Evolutionary conservation across 2,797 vertebrate species (phyloP).

Genomic region (Gouania willdenowi): DNA sequence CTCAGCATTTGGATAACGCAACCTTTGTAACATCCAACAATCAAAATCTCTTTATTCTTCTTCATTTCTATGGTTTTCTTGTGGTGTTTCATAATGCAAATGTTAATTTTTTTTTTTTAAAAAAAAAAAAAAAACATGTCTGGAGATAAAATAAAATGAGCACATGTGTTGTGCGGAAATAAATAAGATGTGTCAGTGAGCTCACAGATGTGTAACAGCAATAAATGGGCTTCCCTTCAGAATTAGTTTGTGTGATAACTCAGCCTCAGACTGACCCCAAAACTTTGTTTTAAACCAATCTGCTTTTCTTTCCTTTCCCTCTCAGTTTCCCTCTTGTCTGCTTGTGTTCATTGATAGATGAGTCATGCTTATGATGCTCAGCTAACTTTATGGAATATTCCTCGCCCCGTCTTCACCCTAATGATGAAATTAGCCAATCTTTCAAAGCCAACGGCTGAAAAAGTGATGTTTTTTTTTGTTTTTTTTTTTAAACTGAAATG

Average conservation of each 20-base stretch:
- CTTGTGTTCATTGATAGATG: not conserved
- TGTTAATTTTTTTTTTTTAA: no score
- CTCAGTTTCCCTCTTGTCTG: not conserved
- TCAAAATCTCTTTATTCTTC: no score
- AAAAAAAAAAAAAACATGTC: no score
- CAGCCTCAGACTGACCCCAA: not conserved
- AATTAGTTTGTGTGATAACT: not conserved
- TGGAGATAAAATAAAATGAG: no score
- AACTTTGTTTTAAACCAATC: not conserved
- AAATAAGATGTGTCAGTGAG: not conserved
- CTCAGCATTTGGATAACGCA: no score
- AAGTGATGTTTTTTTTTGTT: no score
- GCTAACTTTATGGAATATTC: not conserved
- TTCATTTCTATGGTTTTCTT: no score
- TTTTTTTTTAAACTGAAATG: no score
- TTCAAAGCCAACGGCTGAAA: no score
- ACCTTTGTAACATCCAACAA: no score
- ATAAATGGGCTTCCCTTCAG: not conserved
- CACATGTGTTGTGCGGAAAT: not conserved
- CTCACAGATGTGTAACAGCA: not conserved
- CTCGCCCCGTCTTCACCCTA: not conserved
- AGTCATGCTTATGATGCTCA: not conserved
- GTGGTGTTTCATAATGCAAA: no score
- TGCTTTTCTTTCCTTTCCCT: not conserved
- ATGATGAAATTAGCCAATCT: no score